A percentile compares a stretch with the other conserved stretches of the same genome.
phyloP scores from a whole-genome alignment of 2,113 vertebrate species.

The Trachemys scripta region DNA sequence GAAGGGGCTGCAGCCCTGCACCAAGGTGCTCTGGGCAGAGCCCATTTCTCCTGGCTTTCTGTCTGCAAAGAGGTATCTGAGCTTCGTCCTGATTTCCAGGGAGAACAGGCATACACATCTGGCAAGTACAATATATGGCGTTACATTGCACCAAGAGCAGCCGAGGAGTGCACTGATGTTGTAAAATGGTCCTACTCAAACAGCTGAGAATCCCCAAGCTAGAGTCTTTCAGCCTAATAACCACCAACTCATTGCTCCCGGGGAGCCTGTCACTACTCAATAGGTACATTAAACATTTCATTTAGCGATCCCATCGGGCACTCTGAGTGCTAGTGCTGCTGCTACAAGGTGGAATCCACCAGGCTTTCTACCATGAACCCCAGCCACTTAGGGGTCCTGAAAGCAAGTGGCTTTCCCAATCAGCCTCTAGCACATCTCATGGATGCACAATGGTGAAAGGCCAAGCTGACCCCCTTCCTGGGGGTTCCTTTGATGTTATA shows the following conservation, averaged over 20 bases:
- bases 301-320: neutral
- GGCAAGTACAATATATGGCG: neutral
- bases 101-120: neutral
- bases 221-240: neutral
- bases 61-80: neutral
- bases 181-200: neutral
- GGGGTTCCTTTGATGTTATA: neutral
- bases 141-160: neutral
- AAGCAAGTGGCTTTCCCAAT: neutral
- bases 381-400: neutral
- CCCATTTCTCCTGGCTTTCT: neutral
- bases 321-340: neutral
- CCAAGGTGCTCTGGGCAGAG: neutral
- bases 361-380: neutral
- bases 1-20: neutral
- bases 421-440: neutral
- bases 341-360: neutral
- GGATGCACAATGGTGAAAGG: neutral
- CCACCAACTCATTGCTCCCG: neutral
- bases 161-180: neutral
- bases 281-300: neutral
- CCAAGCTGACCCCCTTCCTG: neutral
- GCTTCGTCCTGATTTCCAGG: neutral
- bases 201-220: neutral
- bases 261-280: neutral